A percentile compares a stretch with the other conserved stretches of the same genome.
phyloP scores from a whole-genome alignment of 30 jellyfish, hydroid and myxozoan genomes.

The Aurelia sp. region DNA sequence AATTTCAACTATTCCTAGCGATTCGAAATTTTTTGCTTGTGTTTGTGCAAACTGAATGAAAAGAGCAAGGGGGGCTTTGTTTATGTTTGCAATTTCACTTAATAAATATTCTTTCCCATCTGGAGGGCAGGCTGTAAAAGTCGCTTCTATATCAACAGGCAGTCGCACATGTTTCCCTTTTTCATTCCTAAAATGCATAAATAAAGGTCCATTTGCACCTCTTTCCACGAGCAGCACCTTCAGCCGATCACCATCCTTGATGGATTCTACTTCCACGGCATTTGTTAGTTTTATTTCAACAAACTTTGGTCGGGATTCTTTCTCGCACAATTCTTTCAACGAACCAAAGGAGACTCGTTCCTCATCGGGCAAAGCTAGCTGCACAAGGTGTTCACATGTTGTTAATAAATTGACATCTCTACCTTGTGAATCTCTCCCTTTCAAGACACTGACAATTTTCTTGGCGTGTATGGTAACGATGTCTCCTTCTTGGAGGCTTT shows the following conservation, averaged over 20 bases:
- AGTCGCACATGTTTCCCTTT: slow-evolving; percentile 86
- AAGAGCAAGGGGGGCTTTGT: slow-evolving; percentile 64
- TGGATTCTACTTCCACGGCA: slow-evolving; percentile 27
- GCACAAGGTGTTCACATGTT: slow-evolving; percentile 65
- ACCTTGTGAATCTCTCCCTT: slow-evolving; percentile 81
- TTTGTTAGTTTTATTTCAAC: slow-evolving; percentile 68
- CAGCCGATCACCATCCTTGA: slow-evolving; percentile 76
- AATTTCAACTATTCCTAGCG: slow-evolving; percentile 56
- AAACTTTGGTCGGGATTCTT: slow-evolving; percentile 80
- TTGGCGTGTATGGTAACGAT: slow-evolving; percentile 65
- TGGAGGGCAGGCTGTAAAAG: slow-evolving; percentile 66
- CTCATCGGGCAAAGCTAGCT: slow-evolving; percentile 60
- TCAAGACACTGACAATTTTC: slow-evolving; percentile 56
- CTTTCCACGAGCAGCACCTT: slow-evolving; percentile 83
- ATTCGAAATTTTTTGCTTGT: slow-evolving; percentile 4
- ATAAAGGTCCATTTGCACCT: slow-evolving; percentile 76
- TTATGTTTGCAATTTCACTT: slow-evolving; percentile 55
- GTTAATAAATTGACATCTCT: slow-evolving; percentile 48
- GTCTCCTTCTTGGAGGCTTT: slow-evolving; percentile 61
- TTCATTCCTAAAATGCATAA: slow-evolving; percentile 84
- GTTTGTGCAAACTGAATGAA: slow-evolving; percentile 22
- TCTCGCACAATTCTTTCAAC: slow-evolving; percentile 60
- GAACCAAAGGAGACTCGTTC: slow-evolving; percentile 57
- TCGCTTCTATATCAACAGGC: slow-evolving; percentile 64
- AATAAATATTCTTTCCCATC: slow-evolving; percentile 56